Evolutionary conservation across 30 jellyfish, hydroid and myxozoan species (phyloP).

Genomic region (Chrysaora quinquecirrha): DNA sequence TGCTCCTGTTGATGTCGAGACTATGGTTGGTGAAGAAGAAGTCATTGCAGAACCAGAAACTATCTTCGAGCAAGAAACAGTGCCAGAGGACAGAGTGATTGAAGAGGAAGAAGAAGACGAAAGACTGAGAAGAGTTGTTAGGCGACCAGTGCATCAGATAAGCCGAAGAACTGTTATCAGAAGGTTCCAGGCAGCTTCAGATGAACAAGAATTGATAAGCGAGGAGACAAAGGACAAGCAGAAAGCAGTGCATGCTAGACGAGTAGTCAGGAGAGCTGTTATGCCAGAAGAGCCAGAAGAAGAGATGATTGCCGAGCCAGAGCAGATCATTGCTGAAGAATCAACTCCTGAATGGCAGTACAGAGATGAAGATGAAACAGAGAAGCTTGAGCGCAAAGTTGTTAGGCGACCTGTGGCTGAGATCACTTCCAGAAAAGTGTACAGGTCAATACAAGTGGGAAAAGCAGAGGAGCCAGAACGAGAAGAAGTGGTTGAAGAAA

Average conservation of each 20-base stretch:
- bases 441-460: background rate
- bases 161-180: too few relatives aligned
- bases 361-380: background rate
- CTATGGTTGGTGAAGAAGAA: background rate
- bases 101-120: constrained; percentile 19
- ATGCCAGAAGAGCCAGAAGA: background rate
- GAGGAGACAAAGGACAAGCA: too few relatives aligned
- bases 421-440: constrained; percentile 23
- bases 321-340: background rate
- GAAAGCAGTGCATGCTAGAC: too few relatives aligned
- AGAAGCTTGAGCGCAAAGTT: constrained; percentile 9
- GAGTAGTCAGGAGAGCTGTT: too few relatives aligned
- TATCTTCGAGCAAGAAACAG: background rate
- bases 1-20: background rate
- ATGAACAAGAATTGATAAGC: too few relatives aligned
- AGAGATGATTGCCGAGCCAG: constrained; percentile 3
- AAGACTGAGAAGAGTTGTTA: too few relatives aligned
- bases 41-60: background rate
- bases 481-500: constrained; percentile 1
- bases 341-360: background rate
- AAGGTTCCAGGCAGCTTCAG: too few relatives aligned
- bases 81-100: background rate
- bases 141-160: too few relatives aligned
- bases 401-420: constrained; percentile 46
- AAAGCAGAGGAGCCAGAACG: constrained; percentile 17